phyloP scores from a whole-genome alignment of 37 sponge, comb jelly and placozoan species.

The Petrosia ficiformis region DNA sequence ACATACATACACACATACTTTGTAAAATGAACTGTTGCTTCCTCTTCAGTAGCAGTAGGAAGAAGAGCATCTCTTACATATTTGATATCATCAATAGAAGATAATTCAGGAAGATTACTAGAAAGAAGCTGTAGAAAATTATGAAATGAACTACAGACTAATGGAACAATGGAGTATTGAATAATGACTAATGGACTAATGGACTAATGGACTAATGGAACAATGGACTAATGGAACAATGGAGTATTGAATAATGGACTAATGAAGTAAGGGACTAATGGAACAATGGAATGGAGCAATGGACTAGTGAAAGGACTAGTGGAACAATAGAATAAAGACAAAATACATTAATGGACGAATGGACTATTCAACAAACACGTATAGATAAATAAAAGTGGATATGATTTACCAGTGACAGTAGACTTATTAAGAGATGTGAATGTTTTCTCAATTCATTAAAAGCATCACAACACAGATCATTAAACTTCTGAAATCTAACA shows the following conservation, averaged over 20 bases:
- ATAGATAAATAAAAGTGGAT: background rate
- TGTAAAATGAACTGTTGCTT: constrained; percentile 74
- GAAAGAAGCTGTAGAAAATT: constrained; percentile 58
- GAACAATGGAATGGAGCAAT: no score
- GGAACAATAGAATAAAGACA: background rate
- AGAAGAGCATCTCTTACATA: constrained; percentile 77
- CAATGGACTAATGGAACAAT: no score
- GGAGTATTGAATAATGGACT: no score
- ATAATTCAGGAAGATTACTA: constrained; percentile 60
- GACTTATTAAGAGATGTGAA: constrained; percentile 61
- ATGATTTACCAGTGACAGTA: constrained; percentile 68
- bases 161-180: no score
- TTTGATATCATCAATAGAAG: constrained; percentile 71
- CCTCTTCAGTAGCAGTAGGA: constrained; percentile 49
- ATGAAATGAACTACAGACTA: no score
- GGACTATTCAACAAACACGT: constrained; percentile 8
- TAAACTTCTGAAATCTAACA: constrained; percentile 75
- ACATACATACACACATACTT: constrained; percentile 26
- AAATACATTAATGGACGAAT: background rate
- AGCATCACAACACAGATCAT: constrained; percentile 82
- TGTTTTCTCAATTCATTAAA: constrained; percentile 82
- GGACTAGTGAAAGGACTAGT: no score
- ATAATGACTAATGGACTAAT: no score
- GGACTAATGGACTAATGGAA: no score
- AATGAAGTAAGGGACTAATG: no score